A percentile compares a stretch with the other conserved stretches of the same genome.
Conservation (phyloP, 1,140 invertebrate species). For the Eulimnadia texana region DNA sequence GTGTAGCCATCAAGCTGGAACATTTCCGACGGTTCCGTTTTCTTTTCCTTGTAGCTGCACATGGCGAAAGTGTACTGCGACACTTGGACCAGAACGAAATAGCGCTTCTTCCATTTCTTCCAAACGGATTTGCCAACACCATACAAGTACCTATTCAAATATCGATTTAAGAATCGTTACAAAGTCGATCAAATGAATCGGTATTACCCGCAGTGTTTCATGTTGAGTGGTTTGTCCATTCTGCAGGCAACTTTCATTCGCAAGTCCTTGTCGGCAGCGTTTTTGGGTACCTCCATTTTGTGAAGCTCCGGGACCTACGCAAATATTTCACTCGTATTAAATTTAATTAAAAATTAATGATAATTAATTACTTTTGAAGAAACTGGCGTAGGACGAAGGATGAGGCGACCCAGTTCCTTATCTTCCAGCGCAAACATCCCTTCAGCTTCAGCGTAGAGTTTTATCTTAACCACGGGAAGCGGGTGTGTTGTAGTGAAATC, state of each 20-base stretch:
- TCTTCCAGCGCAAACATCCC: constrained; percentile 95
- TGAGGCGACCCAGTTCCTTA: constrained; percentile 92
- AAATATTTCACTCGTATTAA: too few relatives aligned
- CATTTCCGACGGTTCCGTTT: constrained; percentile 97
- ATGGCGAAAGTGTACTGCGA: constrained; percentile 99
- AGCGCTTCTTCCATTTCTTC: constrained; percentile 99
- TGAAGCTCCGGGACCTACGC: constrained; percentile 86
- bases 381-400: constrained; percentile 75
- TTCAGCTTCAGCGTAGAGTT: constrained; percentile 93
- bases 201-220: constrained; percentile 91
- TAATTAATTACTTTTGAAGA: constrained; percentile 54
- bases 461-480: constrained; percentile 90
- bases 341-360: neutral
- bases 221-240: constrained; percentile 97
- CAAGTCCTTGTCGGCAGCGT: constrained; percentile 83
- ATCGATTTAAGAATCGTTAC: neutral
- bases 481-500: constrained; percentile 97
- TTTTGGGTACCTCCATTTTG: constrained; percentile 90
- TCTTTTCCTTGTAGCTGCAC: constrained; percentile 98
- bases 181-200: constrained; percentile 10
- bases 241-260: constrained; percentile 93
- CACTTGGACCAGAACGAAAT: constrained; percentile 96
- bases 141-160: constrained; percentile 59
- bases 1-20: constrained; percentile 98
- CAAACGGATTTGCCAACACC: constrained; percentile 92